Base-by-base conservation (phyloP, 2,113 vertebrate species). In the Trogon surrucura region DNA sequence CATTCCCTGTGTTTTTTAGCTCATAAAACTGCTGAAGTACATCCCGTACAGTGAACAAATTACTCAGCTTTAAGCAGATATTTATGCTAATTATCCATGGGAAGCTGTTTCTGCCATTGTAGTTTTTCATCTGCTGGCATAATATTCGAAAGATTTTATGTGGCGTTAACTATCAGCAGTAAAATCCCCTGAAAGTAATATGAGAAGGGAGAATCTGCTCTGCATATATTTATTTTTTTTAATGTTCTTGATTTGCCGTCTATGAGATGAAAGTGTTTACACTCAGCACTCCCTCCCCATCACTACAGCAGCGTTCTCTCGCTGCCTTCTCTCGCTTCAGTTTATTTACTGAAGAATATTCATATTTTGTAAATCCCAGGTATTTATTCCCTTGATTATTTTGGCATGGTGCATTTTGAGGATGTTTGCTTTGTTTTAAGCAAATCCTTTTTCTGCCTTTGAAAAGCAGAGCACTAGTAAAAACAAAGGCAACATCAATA, bases 401-500 rank as follows among this genome's bases (percentile, higher is more conserved):
- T 98, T 97, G 97, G 97, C 97, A 96, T 4, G 45, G 89, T 71
- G 86, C 80, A 50, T 96, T 96, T 89, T 83, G 73, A 97, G 94
- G 94, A 96, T 97, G 96, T 98, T 98, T 98, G 97, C 97, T 98
- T 98, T 98, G 96, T 97, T 98, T 98, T 73, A 96, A 96, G 96
- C 80, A 97, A 97, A 97, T 96, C 94, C 89, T 66, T 30, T 96
- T 95, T 97, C 89, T 97, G 90, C 96, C 86, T 97, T 97, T 97
- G 85, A 97, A 97, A 97, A 95, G 72, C 90, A 88, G 92, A 97
- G 92, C 88, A 75, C 93, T 96, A 97, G 93, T 91, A 91, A 97
- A 97, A 98, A 97, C 96, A 98, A 97, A 97, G 94, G 97, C 89
- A 97, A 95, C 83, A 38, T 89, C 91, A 92, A 88, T 97, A 96